Evolutionary conservation across 2,888 invertebrate genomes (phyloP).

Genomic region (Rhodophaea formosa): DNA sequence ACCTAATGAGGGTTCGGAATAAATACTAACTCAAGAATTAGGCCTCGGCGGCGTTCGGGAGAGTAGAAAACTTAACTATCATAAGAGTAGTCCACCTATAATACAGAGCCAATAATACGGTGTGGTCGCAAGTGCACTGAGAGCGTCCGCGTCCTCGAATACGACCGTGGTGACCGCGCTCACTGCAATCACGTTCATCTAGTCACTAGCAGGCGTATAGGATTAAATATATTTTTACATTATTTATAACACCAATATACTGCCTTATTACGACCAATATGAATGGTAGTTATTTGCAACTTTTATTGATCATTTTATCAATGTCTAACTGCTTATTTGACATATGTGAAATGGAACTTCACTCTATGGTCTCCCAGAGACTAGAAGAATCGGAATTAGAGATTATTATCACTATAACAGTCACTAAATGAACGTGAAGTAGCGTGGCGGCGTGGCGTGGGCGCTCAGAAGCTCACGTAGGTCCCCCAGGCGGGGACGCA

Average conservation of each 20-base stretch:
- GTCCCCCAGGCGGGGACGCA: constrained; percentile 38
- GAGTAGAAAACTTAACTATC: constrained; percentile 24
- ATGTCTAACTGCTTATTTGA: too few species aligned
- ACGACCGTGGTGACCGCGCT: background rate
- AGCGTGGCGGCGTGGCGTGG: background rate
- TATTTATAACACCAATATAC: background rate
- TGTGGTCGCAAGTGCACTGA: constrained; percentile 43
- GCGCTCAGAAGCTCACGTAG: constrained; percentile 42
- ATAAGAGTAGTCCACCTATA: constrained; percentile 26
- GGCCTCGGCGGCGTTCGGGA: constrained; percentile 30
- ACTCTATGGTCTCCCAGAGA: too few species aligned
- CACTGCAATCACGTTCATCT: background rate
- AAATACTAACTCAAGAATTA: constrained; percentile 30
- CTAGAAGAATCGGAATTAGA: too few species aligned
- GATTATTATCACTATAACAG: background rate
- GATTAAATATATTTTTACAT: background rate
- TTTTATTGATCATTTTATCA: too few species aligned
- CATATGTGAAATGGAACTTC: too few species aligned
- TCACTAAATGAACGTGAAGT: background rate
- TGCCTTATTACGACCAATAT: background rate
- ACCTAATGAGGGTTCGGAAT: constrained; percentile 10
- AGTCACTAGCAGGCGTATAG: background rate
- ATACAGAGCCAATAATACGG: constrained; percentile 21
- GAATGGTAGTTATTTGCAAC: background rate
- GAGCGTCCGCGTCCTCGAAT: constrained; percentile 20